Evolutionary conservation across 2,888 invertebrate species (phyloP), one percentile per base, ranked within the genome.

Genomic region (Synanthedon formicaeformis): DNA sequence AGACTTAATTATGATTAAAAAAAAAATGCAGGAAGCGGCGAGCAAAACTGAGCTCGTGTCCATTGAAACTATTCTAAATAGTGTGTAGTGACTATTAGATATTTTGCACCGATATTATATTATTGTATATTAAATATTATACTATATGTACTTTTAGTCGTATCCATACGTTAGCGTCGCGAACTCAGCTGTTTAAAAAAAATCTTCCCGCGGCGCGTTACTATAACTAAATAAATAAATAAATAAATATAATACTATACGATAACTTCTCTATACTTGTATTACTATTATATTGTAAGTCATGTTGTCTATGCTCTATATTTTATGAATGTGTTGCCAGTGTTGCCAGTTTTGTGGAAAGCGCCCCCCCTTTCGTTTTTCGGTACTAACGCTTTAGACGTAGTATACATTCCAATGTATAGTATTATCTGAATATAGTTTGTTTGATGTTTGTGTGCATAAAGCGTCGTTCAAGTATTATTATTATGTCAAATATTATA

Each of bases 101-200:
- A 78, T 83, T 84, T 84, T 84, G 86, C 86, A 86, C 86, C 71
- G 75, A 77, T 79, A 80, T 70, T 75, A 73, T 78, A 12, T 10
- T 34, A 34, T 10, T 34, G 34, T 34, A 34, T 34, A 34, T 34
- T 23, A 23, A 23, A 23, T 23, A 23, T 23, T 5, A 4, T 23
- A 23, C 1, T 27, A 27, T 34, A 34, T 34, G 34, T 34, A 34
- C 8, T 34, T n/a, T n/a, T 34, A 34, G 34, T 34, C 34, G 34
- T 34, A 34, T 34, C 34, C 45, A 16, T 16, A 45, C 45, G 8
- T 14, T 45, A 10, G 45, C 45, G 45, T 1, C 45, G 45, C 45
- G 45, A 13, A 12, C 41, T 12, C 45, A 34, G 6, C 45, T 45
- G 45, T 45, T 34, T n/a, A n/a, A n/a, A 16, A 34, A 34, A 23